These are phyloP conservation scores for Myopa tessellatipennis DNA, from an alignment of 2,888 invertebrate species.

Conservation along the genomic window DNA sequence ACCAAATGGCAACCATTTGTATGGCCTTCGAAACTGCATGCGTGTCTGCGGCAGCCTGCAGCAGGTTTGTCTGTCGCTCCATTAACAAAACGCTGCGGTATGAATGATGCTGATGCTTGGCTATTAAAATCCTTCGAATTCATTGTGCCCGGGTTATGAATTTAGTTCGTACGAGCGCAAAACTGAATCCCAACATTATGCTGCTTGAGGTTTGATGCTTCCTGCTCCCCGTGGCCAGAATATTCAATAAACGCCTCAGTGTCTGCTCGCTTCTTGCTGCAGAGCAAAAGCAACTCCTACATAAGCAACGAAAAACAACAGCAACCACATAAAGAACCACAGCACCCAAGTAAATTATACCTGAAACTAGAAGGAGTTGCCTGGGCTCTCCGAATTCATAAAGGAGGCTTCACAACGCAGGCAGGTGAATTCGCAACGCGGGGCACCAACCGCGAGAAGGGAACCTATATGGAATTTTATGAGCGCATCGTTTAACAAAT, in stretches of 20 bases:
- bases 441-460: constrained; percentile 27
- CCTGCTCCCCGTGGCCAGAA: constrained; percentile 35
- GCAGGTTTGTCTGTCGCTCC: constrained; percentile 41
- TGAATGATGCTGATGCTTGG: constrained; percentile 58
- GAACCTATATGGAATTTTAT: constrained; percentile 62
- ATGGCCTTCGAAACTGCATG: not conserved
- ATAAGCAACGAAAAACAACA: not conserved
- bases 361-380: constrained; percentile 23
- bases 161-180: not conserved
- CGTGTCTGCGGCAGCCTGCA: not conserved
- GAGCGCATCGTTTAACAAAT: constrained; percentile 69
- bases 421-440: not conserved
- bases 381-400: not conserved
- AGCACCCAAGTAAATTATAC: constrained; percentile 31
- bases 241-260: constrained; percentile 33
- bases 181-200: constrained; percentile 10
- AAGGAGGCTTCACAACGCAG: not conserved
- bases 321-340: not conserved
- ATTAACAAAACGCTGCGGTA: constrained; percentile 62
- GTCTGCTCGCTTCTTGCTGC: not conserved
- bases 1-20: not conserved
- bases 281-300: not conserved
- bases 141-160: not conserved
- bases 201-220: constrained; percentile 4
- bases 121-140: constrained; percentile 49